phyloP scores from a whole-genome alignment of 2,888 invertebrate species.

The Lasioglossum morio region DNA sequence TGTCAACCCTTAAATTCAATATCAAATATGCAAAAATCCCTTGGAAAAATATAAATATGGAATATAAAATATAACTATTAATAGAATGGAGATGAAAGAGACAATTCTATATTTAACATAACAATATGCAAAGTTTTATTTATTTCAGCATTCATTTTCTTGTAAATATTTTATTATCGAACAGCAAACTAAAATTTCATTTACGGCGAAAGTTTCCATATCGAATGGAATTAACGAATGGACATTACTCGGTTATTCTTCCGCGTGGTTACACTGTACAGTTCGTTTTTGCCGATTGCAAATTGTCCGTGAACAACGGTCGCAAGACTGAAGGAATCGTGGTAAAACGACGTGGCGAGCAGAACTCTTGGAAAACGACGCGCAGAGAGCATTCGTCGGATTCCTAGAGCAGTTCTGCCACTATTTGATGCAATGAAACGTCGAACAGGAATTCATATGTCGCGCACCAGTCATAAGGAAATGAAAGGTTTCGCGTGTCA shows the following conservation, averaged over 20 bases:
- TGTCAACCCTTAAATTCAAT: background rate
- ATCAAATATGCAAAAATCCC: background rate
- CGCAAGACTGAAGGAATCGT: conserved; percentile 51
- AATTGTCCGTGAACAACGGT: conserved; percentile 24
- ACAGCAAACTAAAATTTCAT: background rate
- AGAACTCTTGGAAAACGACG: conserved; percentile 50
- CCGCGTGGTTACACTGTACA: conserved; percentile 9
- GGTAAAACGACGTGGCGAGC: conserved; percentile 47
- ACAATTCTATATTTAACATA: too few relatives aligned
- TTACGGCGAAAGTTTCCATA: background rate
- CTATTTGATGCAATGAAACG: conserved; percentile 65
- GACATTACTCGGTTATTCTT: conserved; percentile 15
- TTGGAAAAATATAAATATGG: background rate
- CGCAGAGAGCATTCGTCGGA: conserved; percentile 57
- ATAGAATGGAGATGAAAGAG: background rate
- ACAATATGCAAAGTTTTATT: background rate
- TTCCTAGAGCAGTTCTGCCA: conserved; percentile 64
- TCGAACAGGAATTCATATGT: conserved; percentile 65
- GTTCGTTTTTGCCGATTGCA: conserved; percentile 31
- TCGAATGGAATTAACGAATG: background rate
- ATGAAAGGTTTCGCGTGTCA: conserved; percentile 62
- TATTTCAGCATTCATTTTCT: background rate
- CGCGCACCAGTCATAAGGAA: conserved; percentile 67
- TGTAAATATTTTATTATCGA: background rate
- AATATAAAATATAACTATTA: background rate